Evolutionary conservation across 1,140 invertebrate genomes (phyloP).

Genomic region (Drosophila sp.): DNA sequence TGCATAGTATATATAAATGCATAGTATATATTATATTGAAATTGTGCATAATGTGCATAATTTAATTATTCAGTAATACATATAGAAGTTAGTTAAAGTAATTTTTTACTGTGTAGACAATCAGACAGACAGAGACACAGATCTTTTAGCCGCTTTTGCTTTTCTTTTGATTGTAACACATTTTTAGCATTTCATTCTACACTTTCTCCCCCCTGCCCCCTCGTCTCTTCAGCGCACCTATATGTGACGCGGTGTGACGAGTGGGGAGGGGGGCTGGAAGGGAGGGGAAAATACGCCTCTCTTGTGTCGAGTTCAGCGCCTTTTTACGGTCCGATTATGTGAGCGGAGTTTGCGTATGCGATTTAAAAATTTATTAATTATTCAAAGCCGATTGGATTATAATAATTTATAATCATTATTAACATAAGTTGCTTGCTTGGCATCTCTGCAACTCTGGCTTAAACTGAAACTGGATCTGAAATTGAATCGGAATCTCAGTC

Average conservation of each 20-base stretch:
- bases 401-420: slow-evolving; percentile 85
- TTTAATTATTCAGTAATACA: no score
- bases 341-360: slow-evolving; percentile 58
- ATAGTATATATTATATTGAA: no score
- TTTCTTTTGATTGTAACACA: slow-evolving; percentile 65
- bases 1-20: no score
- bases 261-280: not conserved
- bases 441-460: slow-evolving; percentile 15
- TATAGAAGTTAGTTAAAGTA: no score
- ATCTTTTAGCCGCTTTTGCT: slow-evolving; percentile 51
- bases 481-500: slow-evolving; percentile 22
- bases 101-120: not conserved
- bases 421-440: slow-evolving; percentile 62
- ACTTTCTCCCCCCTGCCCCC: slow-evolving; percentile 55
- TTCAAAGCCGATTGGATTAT: slow-evolving; percentile 85
- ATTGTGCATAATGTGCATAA: no score
- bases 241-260: not conserved
- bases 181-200: slow-evolving; percentile 77
- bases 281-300: no score
- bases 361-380: slow-evolving; percentile 84
- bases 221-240: not conserved
- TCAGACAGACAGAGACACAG: slow-evolving; percentile 13
- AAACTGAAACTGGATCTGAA: slow-evolving; percentile 34
- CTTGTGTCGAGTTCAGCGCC: slow-evolving; percentile 56
- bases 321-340: slow-evolving; percentile 67